Percentiles rank a stretch among this genome's conserved stretches.
phyloP scores from a whole-genome alignment of 1,140 invertebrate species.

The Calephelis virginiensis region DNA sequence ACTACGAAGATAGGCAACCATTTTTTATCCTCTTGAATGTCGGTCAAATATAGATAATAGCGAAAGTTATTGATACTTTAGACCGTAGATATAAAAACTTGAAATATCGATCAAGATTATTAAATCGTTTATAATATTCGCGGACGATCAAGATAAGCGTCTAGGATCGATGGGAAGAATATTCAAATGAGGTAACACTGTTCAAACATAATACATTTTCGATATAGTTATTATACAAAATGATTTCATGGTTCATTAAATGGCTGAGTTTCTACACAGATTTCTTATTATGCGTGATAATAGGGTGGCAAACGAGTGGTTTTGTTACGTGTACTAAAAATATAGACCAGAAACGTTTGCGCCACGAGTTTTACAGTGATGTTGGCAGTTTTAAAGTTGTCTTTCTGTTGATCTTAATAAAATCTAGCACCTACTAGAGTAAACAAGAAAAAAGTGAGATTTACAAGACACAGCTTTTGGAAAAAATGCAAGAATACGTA shows the following conservation, averaged over 20 bases:
- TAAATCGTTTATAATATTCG: conserved; percentile 7
- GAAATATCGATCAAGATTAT: conserved; percentile 1
- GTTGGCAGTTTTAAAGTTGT: no score
- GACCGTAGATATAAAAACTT: not conserved
- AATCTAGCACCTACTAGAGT: no score
- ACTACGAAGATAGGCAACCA: no score
- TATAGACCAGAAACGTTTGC: no score
- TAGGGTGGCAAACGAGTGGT: no score
- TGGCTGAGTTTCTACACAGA: conserved; percentile 24
- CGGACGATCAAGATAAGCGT: conserved; percentile 2
- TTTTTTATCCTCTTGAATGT: not conserved
- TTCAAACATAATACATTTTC: conserved; percentile 14
- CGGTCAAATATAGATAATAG: not conserved
- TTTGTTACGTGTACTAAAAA: no score
- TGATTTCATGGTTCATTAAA: conserved; percentile 34
- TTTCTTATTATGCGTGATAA: not conserved
- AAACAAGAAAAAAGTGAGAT: no score
- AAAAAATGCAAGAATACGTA: no score
- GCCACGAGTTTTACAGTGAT: no score
- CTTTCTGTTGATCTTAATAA: no score
- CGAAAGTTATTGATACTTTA: not conserved
- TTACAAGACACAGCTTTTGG: no score
- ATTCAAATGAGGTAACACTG: conserved; percentile 15
- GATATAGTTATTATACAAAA: conserved; percentile 27
- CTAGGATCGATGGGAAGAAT: conserved; percentile 1